These are phyloP conservation scores for Nerophis ophidion DNA, from an alignment of 2,113 vertebrate genomes.

Conservation along the genomic window DNA sequence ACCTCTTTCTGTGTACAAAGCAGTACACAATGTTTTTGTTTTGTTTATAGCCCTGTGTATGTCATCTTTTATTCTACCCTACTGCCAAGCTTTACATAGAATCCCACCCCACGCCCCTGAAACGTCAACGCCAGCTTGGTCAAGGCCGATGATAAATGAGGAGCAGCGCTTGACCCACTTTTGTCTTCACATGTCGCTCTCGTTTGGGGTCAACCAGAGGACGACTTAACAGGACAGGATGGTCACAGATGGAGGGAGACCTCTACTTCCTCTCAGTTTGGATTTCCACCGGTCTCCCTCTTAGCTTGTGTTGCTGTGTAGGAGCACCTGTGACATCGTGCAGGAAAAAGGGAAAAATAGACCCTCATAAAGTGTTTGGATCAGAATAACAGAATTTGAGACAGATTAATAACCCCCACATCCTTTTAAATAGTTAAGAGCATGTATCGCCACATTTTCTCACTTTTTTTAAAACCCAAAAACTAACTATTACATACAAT, in stretches of 20 bases:
- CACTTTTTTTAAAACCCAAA: too few relatives aligned
- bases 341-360: not conserved
- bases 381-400: too few relatives aligned
- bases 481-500: too few relatives aligned
- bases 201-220: slow-evolving; percentile 39
- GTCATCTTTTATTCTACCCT: slow-evolving; percentile 6
- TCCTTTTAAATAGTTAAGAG: not conserved
- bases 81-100: slow-evolving; percentile 25
- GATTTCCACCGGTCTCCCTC: slow-evolving; percentile 34
- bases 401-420: not conserved
- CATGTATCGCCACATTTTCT: not conserved
- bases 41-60: slow-evolving; percentile 30
- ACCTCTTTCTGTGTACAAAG: slow-evolving; percentile 38
- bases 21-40: slow-evolving; percentile 26
- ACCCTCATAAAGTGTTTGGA: too few relatives aligned
- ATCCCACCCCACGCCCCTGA: slow-evolving; percentile 25
- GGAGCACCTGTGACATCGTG: slow-evolving; percentile 45
- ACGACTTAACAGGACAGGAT: slow-evolving; percentile 41
- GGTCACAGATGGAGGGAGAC: slow-evolving; percentile 68
- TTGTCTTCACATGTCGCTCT: slow-evolving; percentile 22
- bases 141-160: slow-evolving; percentile 53
- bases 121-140: slow-evolving; percentile 53
- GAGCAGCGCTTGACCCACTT: slow-evolving; percentile 34
- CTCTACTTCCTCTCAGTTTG: slow-evolving; percentile 54
- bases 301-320: slow-evolving; percentile 6